Evolutionary conservation across 2,797 vertebrate genomes (phyloP).

Genomic region (Adelosebastes latens): DNA sequence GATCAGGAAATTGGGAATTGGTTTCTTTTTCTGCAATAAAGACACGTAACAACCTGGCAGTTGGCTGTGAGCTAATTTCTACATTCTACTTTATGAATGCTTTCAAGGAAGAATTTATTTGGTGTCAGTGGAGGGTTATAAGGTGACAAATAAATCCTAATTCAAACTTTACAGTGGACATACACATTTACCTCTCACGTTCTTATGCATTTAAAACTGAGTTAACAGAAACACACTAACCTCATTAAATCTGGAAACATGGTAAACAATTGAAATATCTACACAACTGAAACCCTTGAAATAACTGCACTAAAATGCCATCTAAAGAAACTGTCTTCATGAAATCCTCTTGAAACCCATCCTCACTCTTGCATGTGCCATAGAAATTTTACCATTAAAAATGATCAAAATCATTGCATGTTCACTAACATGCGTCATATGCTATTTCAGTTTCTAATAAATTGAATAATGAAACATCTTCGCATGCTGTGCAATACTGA

Average conservation of each 20-base stretch:
- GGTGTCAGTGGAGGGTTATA: background rate
- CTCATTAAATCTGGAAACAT: too few relatives aligned
- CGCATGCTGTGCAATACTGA: background rate
- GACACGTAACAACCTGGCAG: background rate
- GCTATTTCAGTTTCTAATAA: background rate
- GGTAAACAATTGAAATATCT: background rate
- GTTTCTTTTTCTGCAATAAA: too few relatives aligned
- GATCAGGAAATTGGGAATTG: background rate
- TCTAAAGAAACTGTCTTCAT: background rate
- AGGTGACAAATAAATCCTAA: background rate
- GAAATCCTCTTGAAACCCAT: background rate
- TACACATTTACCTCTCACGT: background rate
- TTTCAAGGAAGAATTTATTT: background rate
- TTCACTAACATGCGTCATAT: background rate
- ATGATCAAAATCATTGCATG: background rate
- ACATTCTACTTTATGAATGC: background rate
- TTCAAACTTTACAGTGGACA: background rate
- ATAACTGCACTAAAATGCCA: background rate
- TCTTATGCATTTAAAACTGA: background rate
- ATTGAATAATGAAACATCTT: background rate
- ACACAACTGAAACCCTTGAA: background rate
- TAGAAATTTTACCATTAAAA: background rate
- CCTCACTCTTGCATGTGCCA: background rate
- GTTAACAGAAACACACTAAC: too few relatives aligned
- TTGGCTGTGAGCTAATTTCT: background rate